Evolutionary conservation across 2,797 vertebrate genomes (phyloP).

Genomic region (Podargus strigoides): DNA sequence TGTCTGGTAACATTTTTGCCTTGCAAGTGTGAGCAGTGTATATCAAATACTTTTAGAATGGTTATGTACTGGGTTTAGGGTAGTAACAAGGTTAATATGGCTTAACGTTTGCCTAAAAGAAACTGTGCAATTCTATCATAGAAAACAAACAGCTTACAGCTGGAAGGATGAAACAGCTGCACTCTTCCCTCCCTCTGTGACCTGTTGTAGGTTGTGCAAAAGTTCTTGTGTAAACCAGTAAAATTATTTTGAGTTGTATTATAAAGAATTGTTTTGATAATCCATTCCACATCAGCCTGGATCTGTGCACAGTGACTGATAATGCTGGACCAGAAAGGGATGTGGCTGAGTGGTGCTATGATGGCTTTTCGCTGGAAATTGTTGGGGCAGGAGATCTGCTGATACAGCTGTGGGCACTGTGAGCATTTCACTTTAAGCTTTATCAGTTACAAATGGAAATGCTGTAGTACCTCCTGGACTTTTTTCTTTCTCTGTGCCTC

Average conservation of each 20-base stretch:
- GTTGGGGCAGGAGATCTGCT: not conserved
- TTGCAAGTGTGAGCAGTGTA: not conserved
- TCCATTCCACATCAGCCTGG: not conserved
- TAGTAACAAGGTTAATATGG: not conserved
- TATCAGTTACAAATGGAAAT: not conserved
- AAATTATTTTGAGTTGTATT: not conserved
- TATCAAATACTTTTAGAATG: not conserved
- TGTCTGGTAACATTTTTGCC: not conserved
- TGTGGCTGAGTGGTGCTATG: not conserved
- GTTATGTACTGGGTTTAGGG: not conserved
- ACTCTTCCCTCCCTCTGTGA: too few relatives aligned
- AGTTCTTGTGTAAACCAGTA: not conserved
- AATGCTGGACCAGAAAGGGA: not conserved
- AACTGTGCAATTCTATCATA: not conserved
- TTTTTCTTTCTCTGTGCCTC: not conserved
- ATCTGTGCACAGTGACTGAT: not conserved
- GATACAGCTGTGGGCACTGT: fast-evolving
- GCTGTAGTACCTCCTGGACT: not conserved
- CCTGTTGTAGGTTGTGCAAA: not conserved
- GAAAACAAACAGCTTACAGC: not conserved
- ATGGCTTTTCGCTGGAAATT: not conserved
- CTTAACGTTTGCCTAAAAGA: not conserved
- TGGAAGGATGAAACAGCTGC: not conserved
- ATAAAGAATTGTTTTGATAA: not conserved
- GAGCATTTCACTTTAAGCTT: not conserved